Evolutionary conservation across 2,113 vertebrate species (phyloP), one percentile per base, ranked within the genome.

Genomic region (Panurus biarmicus): DNA sequence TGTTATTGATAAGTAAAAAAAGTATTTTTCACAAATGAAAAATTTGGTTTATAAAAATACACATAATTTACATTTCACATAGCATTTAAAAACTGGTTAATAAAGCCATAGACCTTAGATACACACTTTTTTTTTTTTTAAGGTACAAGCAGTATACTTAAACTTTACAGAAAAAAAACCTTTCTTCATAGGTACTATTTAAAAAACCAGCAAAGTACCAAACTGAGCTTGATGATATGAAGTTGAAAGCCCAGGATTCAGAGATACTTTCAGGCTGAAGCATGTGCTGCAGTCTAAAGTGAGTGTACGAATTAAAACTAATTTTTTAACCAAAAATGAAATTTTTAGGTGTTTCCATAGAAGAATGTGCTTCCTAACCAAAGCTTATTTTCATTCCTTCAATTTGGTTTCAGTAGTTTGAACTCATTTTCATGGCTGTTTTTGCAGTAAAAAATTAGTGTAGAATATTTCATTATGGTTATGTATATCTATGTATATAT

Each of bases 211-310:
- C 74, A 26, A 96, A 97, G n/a, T 97, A 69, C 79, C 96, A 96
- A 58, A 95, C 87, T 72, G 96, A 98, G 33, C 83, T 97, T 93
- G 96, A 95, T 87, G 94, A 97, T 53, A 89, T 91, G 76, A 98
- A 97, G 70, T 71, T 97, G 91, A 98, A 98, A 96, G 94, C 78
- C 33, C 96, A 97, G 89, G 84, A 97, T 88, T 96, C 95, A 58
- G 97, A 94, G 96, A 97, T 69, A 71, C 97, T 88, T 78, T 92
- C 82, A 97, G 95, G 58, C 70, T 98, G 80, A 98, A 97, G 92
- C 93, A 87, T 85, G 77, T 97, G 75, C 93, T 98, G 54, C 96
- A 97, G n/a, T 92, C 96, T 87, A 97, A 98, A 97, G 97, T 98
- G 95, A 40, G 95, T 96, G 67, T 79, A 48, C 69, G 40, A 58